Evolutionary conservation across 2,888 invertebrate species (phyloP).

Genomic region (Phyto melanocephala): DNA sequence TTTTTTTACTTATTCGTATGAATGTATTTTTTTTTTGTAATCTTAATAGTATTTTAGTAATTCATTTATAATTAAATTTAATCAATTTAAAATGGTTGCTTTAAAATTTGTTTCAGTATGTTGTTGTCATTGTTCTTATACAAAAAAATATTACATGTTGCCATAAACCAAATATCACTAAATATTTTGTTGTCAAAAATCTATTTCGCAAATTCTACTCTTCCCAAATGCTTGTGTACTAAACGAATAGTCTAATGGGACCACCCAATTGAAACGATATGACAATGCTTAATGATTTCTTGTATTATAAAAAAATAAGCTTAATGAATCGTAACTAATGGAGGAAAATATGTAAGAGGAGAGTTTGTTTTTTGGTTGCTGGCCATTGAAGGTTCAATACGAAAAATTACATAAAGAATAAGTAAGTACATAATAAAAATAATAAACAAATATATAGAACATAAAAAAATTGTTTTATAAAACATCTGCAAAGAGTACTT

Average conservation of each 20-base stretch:
- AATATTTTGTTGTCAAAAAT: not conserved
- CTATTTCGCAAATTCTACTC: not conserved
- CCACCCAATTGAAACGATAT: not conserved
- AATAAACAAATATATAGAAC: not conserved
- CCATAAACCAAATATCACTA: not conserved
- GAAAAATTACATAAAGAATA: not conserved
- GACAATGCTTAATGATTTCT: not conserved
- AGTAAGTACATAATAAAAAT: not conserved
- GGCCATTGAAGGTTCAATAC: not conserved
- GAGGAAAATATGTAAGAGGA: not conserved
- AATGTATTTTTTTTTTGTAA: no score
- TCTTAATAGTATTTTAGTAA: no score
- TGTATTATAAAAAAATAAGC: not conserved
- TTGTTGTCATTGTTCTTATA: no score
- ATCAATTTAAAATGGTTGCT: no score
- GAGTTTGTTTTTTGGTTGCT: not conserved
- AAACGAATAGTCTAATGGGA: not conserved
- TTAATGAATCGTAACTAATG: conserved; percentile 13
- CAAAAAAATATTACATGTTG: no score
- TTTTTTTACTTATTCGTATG: no score
- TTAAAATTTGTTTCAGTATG: no score
- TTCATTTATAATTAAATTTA: no score
- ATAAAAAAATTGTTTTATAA: not conserved
- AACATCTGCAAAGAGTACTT: not conserved
- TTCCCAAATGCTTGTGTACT: not conserved